Conservation (phyloP, 2,113 vertebrate genomes). For the Brachionichthys hirsutus region DNA sequence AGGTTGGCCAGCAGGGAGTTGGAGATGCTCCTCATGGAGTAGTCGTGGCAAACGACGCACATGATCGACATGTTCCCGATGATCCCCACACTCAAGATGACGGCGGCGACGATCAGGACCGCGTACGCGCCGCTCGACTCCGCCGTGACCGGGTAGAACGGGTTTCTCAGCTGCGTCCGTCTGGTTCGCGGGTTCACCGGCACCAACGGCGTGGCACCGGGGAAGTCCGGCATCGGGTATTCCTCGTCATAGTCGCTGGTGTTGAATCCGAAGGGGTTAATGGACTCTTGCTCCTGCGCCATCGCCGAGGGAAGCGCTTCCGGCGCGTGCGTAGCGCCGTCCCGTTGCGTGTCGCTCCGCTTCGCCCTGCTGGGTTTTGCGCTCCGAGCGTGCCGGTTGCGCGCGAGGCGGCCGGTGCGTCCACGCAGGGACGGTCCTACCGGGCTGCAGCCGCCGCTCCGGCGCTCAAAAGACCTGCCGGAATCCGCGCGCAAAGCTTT, state of each 20-base stretch:
- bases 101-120: constrained; percentile 81
- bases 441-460: background rate
- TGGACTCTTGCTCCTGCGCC: constrained; percentile 79
- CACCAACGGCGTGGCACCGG: constrained; percentile 56
- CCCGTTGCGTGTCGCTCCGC: constrained; percentile 10
- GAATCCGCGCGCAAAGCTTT: constrained; percentile 15
- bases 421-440: background rate
- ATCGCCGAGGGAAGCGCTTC: constrained; percentile 58
- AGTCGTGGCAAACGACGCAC: constrained; percentile 98
- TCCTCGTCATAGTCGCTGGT: constrained; percentile 54
- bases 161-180: constrained; percentile 81
- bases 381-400: constrained; percentile 16
- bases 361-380: constrained; percentile 20
- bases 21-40: constrained; percentile 97
- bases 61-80: constrained; percentile 93
- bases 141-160: constrained; percentile 89
- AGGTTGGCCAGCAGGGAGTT: constrained; percentile 95
- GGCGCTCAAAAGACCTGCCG: background rate
- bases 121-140: constrained; percentile 88
- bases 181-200: constrained; percentile 60
- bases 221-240: constrained; percentile 41
- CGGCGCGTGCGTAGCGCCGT: background rate
- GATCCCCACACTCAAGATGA: constrained; percentile 90
- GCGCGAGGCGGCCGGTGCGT: constrained; percentile 8
- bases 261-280: constrained; percentile 35